phyloP scores from a whole-genome alignment of 2,797 vertebrate genomes.

The Pseudocheirus occidentalis region DNA sequence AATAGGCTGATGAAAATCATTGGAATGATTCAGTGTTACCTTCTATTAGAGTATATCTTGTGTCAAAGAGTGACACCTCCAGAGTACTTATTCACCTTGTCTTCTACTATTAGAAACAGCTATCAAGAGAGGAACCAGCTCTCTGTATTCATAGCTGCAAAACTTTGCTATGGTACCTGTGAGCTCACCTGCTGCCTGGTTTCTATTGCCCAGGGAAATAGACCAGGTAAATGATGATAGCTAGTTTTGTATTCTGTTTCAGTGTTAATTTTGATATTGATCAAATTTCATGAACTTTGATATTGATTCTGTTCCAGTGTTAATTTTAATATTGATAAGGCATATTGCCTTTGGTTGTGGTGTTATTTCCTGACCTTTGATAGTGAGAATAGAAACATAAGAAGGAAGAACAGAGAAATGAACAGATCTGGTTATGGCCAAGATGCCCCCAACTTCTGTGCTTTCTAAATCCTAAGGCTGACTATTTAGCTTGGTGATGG shows the following conservation, averaged over 20 bases:
- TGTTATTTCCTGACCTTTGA: background rate
- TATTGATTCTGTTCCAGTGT: background rate
- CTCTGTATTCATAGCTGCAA: background rate
- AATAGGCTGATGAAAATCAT: background rate
- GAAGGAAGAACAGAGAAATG: background rate
- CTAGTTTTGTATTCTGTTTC: background rate
- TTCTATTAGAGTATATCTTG: background rate
- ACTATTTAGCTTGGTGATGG: background rate
- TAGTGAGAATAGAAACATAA: background rate
- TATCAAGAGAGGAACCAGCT: background rate
- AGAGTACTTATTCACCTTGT: background rate
- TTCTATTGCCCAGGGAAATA: background rate
- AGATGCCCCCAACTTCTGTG: background rate
- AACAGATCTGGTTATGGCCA: background rate
- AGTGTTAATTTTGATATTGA: background rate
- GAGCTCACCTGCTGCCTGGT: background rate
- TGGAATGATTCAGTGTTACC: background rate
- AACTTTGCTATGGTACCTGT: background rate
- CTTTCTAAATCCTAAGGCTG: background rate
- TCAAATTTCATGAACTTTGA: too few species aligned
- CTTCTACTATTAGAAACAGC: background rate
- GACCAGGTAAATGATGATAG: background rate
- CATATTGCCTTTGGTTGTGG: background rate
- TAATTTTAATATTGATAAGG: background rate
- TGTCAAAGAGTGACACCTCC: background rate